A percentile compares a stretch with the other conserved stretches of the same genome.
These are phyloP conservation scores for Mastigias papua DNA, from an alignment of 30 jellyfish, hydroid and myxozoan genomes.

Conservation along the genomic window DNA sequence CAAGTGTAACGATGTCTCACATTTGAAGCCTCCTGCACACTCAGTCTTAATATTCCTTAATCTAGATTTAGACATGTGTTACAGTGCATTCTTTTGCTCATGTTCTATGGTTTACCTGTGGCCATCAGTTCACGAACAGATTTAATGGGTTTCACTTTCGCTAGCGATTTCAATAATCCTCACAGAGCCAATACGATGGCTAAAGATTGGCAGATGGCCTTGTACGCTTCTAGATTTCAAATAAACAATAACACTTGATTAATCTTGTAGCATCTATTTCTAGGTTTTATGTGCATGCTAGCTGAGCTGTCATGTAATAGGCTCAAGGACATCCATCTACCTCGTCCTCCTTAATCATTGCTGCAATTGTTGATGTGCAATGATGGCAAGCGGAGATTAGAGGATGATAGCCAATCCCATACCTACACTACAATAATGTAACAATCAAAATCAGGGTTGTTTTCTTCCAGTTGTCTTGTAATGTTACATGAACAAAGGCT, in stretches of 20 bases:
- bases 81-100: background rate
- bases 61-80: conserved; percentile 25
- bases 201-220: background rate
- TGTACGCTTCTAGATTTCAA: background rate
- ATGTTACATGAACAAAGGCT: background rate
- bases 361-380: background rate
- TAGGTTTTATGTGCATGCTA: background rate
- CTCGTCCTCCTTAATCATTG: too few relatives aligned
- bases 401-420: background rate
- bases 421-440: background rate
- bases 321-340: too few relatives aligned
- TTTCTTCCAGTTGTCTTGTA: background rate
- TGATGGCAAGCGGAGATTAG: background rate
- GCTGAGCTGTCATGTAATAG: background rate
- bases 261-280: background rate
- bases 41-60: conserved; percentile 18
- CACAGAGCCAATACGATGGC: background rate
- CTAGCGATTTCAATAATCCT: background rate
- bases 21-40: conserved; percentile 50
- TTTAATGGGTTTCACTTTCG: background rate
- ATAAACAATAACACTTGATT: background rate
- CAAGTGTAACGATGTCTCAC: conserved; percentile 12
- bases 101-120: background rate
- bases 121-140: background rate
- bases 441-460: background rate